Evolutionary conservation across 2,888 invertebrate species (phyloP).

Genomic region (Cryptocheilus praepositus): DNA sequence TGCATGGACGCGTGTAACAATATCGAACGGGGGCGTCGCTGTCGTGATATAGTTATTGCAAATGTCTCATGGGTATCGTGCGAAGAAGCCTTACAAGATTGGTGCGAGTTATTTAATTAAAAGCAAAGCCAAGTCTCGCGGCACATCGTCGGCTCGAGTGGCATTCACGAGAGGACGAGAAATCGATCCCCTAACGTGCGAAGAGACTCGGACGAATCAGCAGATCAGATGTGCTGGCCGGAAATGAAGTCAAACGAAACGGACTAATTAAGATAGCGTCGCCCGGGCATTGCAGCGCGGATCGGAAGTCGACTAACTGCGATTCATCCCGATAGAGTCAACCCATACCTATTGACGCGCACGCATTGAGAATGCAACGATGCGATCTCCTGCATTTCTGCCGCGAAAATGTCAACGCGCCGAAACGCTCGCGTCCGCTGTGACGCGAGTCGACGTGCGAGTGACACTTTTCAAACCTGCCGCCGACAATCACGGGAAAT

Average conservation of each 20-base stretch:
- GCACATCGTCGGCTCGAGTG: background rate
- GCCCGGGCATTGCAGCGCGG: background rate
- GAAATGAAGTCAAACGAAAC: conserved; percentile 24
- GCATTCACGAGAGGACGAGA: background rate
- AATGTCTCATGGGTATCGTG: background rate
- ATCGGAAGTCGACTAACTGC: conserved; percentile 7
- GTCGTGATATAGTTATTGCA: background rate
- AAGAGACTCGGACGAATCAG: background rate
- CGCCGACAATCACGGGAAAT: no score
- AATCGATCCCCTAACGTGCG: conserved; percentile 2
- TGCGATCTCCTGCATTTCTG: no score
- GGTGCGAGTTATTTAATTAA: conserved; percentile 9
- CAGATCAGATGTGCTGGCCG: background rate
- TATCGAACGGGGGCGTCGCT: no score
- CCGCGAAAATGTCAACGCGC: no score
- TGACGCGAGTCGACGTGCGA: no score
- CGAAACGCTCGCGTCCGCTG: no score
- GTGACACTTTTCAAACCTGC: no score
- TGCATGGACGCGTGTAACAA: no score
- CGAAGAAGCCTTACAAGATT: background rate
- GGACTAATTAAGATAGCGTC: conserved; percentile 34
- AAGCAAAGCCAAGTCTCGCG: background rate
- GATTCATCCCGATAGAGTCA: background rate
- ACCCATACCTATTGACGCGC: conserved; percentile 14
- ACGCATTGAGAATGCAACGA: no score